These are phyloP conservation scores for Anabacerthia variegaticeps DNA, from an alignment of 2,797 vertebrate species.

Conservation along the genomic window DNA sequence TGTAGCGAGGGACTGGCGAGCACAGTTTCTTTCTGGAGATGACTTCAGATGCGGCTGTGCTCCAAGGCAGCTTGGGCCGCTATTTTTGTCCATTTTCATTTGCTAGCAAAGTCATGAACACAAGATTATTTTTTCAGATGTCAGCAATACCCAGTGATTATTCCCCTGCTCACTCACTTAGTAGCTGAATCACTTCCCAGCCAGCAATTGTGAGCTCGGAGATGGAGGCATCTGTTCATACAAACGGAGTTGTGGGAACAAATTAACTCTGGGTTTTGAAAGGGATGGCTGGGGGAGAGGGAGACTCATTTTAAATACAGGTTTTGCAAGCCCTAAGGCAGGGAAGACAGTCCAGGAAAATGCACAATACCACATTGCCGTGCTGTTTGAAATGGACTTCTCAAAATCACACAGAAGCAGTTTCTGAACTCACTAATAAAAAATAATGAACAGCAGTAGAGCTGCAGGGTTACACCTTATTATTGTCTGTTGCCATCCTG, in stretches of 20 bases:
- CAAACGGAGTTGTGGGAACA: slow-evolving; percentile 30
- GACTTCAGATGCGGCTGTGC: background rate
- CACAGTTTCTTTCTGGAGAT: background rate
- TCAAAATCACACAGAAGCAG: background rate
- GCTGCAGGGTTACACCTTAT: background rate
- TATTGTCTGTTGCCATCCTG: background rate
- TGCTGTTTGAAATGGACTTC: background rate
- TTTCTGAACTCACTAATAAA: background rate
- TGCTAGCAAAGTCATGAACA: slow-evolving; percentile 12
- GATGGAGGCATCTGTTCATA: slow-evolving; percentile 40
- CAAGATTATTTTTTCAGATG: slow-evolving; percentile 36
- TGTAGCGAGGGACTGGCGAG: background rate
- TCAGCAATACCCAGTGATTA: slow-evolving; percentile 37
- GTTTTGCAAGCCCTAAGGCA: background rate
- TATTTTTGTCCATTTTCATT: slow-evolving; percentile 39
- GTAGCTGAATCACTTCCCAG: slow-evolving; percentile 46
- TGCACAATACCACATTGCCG: background rate
- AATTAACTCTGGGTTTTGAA: slow-evolving; percentile 31
- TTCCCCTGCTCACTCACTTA: slow-evolving; percentile 33
- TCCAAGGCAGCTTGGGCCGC: background rate
- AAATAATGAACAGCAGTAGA: background rate
- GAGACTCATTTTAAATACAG: background rate
- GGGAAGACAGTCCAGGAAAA: background rate
- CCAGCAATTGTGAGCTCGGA: slow-evolving; percentile 17
- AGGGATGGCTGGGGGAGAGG: background rate